Evolutionary conservation across 2,113 vertebrate genomes (phyloP).

Genomic region (Nettapus auritus): DNA sequence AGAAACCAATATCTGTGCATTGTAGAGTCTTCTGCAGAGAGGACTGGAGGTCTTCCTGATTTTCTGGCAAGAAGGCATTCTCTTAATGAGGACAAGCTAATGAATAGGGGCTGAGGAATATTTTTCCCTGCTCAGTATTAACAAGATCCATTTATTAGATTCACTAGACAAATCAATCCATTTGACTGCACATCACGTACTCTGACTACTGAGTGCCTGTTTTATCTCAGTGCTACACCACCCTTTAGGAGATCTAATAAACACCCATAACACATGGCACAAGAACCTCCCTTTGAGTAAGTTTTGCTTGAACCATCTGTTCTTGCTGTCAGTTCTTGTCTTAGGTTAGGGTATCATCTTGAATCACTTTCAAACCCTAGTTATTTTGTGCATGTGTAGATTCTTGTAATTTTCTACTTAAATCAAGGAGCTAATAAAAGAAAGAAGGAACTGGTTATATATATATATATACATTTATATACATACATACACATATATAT

Average conservation of each 20-base stretch:
- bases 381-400: neutral
- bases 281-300: constrained; percentile 62
- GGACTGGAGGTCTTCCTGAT: constrained; percentile 8
- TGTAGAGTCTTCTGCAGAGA: constrained; percentile 37
- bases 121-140: constrained; percentile 71
- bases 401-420: constrained; percentile 12
- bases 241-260: constrained; percentile 67
- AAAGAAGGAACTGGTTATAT: neutral
- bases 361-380: constrained; percentile 31
- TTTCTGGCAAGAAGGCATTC: constrained; percentile 45
- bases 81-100: constrained; percentile 74
- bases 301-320: constrained; percentile 74
- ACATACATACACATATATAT: neutral
- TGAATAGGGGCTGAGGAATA: constrained; percentile 69
- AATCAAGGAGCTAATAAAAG: constrained; percentile 10
- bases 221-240: constrained; percentile 58
- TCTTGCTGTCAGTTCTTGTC: constrained; percentile 59
- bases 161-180: constrained; percentile 76
- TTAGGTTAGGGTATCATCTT: constrained; percentile 34
- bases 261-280: constrained; percentile 53
- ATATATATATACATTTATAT: neutral
- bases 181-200: constrained; percentile 78
- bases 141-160: constrained; percentile 76
- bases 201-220: constrained; percentile 62
- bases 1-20: constrained; percentile 48